Conservation (phyloP, 2,888 invertebrate species). For the Ecdyonurus torrentis region DNA sequence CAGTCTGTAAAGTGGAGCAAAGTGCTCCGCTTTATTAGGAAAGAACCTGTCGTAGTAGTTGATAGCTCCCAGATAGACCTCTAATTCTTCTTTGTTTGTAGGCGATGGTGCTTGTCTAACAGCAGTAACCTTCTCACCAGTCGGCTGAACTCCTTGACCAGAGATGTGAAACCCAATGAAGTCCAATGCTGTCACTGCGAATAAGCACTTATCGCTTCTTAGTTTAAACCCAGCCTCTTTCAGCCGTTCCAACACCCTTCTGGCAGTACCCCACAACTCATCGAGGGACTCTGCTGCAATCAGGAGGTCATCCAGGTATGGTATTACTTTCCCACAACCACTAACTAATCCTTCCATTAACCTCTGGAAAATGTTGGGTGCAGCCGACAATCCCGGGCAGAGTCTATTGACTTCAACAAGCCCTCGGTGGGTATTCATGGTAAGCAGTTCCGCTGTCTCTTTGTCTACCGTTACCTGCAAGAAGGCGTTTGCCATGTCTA, state of each 20-base stretch:
- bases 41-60: constrained; percentile 6
- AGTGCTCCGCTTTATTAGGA: not conserved
- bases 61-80: not conserved
- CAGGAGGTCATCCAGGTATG: not conserved
- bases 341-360: not conserved
- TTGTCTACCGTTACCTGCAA: not conserved
- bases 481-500: not conserved
- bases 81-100: not conserved
- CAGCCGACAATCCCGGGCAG: not conserved
- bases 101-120: not conserved
- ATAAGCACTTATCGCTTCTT: not conserved
- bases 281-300: not conserved
- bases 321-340: not conserved
- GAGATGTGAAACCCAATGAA: not conserved
- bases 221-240: not conserved
- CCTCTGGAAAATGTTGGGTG: not conserved
- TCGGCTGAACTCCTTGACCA: constrained; percentile 3
- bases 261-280: not conserved
- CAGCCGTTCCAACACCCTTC: not conserved
- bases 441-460: not conserved
- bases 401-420: not conserved
- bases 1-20: not conserved
- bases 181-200: not conserved
- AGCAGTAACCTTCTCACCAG: constrained; percentile 1
- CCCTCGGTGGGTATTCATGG: not conserved